phyloP scores from a whole-genome alignment of 2,113 vertebrate genomes.

The Osmerus mordax region DNA sequence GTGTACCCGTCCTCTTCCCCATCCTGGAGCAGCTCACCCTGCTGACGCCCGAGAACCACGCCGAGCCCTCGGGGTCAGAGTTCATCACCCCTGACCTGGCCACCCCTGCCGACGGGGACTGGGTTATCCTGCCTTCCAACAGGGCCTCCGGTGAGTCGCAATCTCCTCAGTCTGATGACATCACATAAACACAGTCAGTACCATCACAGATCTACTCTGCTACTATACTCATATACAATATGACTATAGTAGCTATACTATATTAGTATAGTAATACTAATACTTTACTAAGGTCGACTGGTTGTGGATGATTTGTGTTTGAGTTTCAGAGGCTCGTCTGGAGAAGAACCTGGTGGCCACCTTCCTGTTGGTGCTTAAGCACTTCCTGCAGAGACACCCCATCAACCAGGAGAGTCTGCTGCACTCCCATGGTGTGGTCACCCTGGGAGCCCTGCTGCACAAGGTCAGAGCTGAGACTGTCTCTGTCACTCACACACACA shows the following conservation, averaged over 20 bases:
- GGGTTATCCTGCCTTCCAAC: conserved; percentile 84
- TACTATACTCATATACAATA: no score
- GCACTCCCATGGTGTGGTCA: conserved; percentile 82
- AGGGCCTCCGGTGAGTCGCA: conserved; percentile 84
- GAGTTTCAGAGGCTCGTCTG: conserved; percentile 84
- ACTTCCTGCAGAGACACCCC: conserved; percentile 90
- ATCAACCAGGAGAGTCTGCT: conserved; percentile 94
- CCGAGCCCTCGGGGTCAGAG: conserved; percentile 65
- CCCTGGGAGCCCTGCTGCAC: conserved; percentile 87
- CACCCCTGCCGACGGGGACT: conserved; percentile 84
- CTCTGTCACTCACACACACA: neutral
- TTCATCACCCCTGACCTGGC: conserved; percentile 74
- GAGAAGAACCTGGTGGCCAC: conserved; percentile 93
- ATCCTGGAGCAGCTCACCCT: conserved; percentile 86
- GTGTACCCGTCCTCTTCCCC: conserved; percentile 86
- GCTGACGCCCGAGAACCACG: conserved; percentile 71
- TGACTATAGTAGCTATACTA: no score
- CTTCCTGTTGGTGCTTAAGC: conserved; percentile 90
- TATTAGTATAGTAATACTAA: no score
- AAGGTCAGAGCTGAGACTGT: conserved; percentile 73
- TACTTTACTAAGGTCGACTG: no score
- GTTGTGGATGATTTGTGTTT: neutral
- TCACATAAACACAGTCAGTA: no score
- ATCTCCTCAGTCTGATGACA: neutral
- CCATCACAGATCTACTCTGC: no score